Evolutionary conservation across 1,140 invertebrate genomes (phyloP).

Genomic region (Hesperophylax magnus): DNA sequence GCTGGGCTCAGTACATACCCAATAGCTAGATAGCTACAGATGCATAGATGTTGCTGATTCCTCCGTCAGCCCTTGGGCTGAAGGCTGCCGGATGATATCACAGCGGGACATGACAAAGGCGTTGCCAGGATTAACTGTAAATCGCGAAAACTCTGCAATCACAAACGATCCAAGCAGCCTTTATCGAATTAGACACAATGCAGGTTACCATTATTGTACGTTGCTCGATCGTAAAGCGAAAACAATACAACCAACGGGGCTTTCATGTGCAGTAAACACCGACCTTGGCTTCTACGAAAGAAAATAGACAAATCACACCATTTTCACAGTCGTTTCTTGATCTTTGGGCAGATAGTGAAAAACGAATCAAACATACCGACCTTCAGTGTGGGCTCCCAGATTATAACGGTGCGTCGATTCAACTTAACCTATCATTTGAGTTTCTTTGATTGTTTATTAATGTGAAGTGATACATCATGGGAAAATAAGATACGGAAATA

Average conservation of each 20-base stretch:
- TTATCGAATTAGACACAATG: conserved; percentile 49
- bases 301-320: conserved; percentile 13
- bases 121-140: conserved; percentile 45
- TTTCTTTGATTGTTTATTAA: not conserved
- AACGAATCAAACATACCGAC: conserved; percentile 16
- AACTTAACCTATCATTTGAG: not conserved
- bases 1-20: not conserved
- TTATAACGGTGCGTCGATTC: conserved; percentile 15
- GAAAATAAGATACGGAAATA: not conserved
- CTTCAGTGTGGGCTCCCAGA: conserved; percentile 13
- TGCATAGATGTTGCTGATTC: conserved; percentile 7
- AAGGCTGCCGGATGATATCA: conserved; percentile 40
- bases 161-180: conserved; percentile 20
- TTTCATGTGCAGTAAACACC: conserved; percentile 15
- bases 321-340: not conserved
- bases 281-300: conserved; percentile 8
- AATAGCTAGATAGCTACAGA: conserved; percentile 1
- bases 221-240: conserved; percentile 3
- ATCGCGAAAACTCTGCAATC: conserved; percentile 51
- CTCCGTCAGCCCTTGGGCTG: conserved; percentile 28
- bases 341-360: not conserved
- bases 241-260: conserved; percentile 31
- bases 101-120: conserved; percentile 47
- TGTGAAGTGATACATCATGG: not conserved
- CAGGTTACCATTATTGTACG: conserved; percentile 17